Percentiles rank a stretch among this genome's conserved stretches.
Evolutionary conservation across 2,888 invertebrate genomes (phyloP).

Genomic region (Latrodectus elegans): DNA sequence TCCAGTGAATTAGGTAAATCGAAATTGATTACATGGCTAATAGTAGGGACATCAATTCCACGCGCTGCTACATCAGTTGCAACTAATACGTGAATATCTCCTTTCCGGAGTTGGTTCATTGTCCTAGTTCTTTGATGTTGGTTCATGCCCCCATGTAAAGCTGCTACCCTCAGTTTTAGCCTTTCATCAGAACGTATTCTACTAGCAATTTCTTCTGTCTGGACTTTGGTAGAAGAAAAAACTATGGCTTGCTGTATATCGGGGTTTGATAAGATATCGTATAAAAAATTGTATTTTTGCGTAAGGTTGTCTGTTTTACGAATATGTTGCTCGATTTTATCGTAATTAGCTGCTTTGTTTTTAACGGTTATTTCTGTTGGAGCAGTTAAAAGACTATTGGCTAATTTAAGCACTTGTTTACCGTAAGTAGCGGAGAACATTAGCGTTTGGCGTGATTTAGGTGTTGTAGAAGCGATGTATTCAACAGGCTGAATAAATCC

Average conservation of each 20-base stretch:
- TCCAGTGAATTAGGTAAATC: not conserved
- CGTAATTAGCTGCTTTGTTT: not conserved
- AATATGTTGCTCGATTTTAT: not conserved
- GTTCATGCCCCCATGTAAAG: not conserved
- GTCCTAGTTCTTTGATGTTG: not conserved
- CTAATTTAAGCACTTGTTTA: not conserved
- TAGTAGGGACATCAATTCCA: not conserved
- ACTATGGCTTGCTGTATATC: not conserved
- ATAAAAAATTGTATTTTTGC: not conserved
- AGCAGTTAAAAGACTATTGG: not conserved
- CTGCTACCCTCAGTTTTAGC: not conserved
- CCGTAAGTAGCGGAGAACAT: not conserved
- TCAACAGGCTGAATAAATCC: not conserved
- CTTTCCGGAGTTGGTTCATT: not conserved
- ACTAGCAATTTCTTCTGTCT: not conserved
- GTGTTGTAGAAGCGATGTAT: not conserved
- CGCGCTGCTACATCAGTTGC: constrained; percentile 1
- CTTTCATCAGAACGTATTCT: not conserved
- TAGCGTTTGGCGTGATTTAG: not conserved
- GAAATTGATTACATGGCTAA: not conserved
- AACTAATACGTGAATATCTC: not conserved
- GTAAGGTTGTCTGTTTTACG: too few relatives aligned
- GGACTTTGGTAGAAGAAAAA: not conserved
- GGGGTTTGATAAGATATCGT: not conserved
- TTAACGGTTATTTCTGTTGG: not conserved